A percentile compares a stretch with the other conserved stretches of the same genome.
phyloP scores from a whole-genome alignment of 2,888 invertebrate genomes.

The Atrina japonica region DNA sequence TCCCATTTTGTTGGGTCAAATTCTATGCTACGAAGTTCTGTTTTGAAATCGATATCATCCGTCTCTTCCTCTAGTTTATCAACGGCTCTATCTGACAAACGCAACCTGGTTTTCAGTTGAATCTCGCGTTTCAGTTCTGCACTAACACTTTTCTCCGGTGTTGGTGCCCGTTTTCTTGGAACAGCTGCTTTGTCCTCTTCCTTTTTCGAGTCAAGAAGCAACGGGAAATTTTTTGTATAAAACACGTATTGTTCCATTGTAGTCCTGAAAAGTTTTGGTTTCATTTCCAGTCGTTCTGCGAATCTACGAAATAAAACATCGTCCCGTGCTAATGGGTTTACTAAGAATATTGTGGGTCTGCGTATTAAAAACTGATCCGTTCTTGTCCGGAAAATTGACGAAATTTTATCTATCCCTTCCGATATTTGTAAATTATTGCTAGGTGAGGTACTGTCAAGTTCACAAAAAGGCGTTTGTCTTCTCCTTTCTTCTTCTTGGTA shows the following conservation, averaged over 20 bases:
- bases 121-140: slow-evolving; percentile 33
- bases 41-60: slow-evolving; percentile 20
- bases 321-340: slow-evolving; percentile 4
- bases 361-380: slow-evolving; percentile 14
- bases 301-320: slow-evolving; percentile 27
- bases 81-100: slow-evolving; percentile 4
- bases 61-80: slow-evolving; percentile 13
- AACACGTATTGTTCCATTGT: slow-evolving; percentile 28
- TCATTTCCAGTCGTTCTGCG: slow-evolving; percentile 18
- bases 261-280: slow-evolving; percentile 21
- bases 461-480: too few species aligned
- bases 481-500: neutral
- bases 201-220: slow-evolving; percentile 18
- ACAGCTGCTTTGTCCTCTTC: neutral
- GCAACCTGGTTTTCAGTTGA: slow-evolving; percentile 15
- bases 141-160: slow-evolving; percentile 8
- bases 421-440: neutral
- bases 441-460: too few species aligned
- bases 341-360: neutral
- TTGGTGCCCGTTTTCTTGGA: slow-evolving; percentile 11
- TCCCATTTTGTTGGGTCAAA: slow-evolving; percentile 29
- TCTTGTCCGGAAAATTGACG: too few species aligned
- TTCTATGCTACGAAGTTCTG: slow-evolving; percentile 13
- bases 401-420: too few species aligned
- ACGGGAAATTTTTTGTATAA: slow-evolving; percentile 25